A percentile compares a stretch with the other conserved stretches of the same genome.
phyloP scores from a whole-genome alignment of 2,113 vertebrate species.

The Lampris megalopsis region DNA sequence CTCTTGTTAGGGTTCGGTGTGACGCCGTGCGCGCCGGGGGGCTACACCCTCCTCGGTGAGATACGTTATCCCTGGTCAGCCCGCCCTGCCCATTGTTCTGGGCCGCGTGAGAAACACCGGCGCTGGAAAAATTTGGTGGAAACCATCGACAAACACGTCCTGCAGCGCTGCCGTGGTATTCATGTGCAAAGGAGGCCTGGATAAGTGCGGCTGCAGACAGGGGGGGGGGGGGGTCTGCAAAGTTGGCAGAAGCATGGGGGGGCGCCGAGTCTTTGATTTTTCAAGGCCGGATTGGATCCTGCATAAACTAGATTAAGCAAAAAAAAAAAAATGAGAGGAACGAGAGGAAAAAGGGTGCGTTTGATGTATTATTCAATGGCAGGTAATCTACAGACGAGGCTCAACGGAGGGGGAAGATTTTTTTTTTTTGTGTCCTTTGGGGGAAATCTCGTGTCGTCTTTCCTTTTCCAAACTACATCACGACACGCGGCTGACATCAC shows the following conservation, averaged over 20 bases:
- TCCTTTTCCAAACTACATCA: constrained; percentile 27
- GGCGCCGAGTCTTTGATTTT: constrained; percentile 62
- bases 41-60: constrained; percentile 65
- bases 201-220: constrained; percentile 61
- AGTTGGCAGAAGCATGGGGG: constrained; percentile 65
- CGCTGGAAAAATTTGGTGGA: constrained; percentile 66
- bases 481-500: constrained; percentile 60
- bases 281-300: constrained; percentile 44
- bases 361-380: constrained; percentile 64
- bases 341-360: neutral
- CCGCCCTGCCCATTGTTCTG: constrained; percentile 76
- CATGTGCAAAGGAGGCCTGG: constrained; percentile 68
- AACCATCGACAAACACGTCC: constrained; percentile 74
- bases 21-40: constrained; percentile 56
- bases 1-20: constrained; percentile 68
- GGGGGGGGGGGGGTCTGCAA: constrained; percentile 47
- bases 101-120: constrained; percentile 71
- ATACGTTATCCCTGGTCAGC: constrained; percentile 75
- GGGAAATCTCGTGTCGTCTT: constrained; percentile 3
- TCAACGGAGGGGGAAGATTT: constrained; percentile 47
- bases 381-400: constrained; percentile 55
- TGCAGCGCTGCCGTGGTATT: constrained; percentile 59
- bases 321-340: neutral
- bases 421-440: constrained; percentile 47
- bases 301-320: constrained; percentile 46